Percentiles rank a stretch among this genome's conserved stretches.
phyloP scores from a whole-genome alignment of 2,113 vertebrate species.

The Bubo scandiacus region DNA sequence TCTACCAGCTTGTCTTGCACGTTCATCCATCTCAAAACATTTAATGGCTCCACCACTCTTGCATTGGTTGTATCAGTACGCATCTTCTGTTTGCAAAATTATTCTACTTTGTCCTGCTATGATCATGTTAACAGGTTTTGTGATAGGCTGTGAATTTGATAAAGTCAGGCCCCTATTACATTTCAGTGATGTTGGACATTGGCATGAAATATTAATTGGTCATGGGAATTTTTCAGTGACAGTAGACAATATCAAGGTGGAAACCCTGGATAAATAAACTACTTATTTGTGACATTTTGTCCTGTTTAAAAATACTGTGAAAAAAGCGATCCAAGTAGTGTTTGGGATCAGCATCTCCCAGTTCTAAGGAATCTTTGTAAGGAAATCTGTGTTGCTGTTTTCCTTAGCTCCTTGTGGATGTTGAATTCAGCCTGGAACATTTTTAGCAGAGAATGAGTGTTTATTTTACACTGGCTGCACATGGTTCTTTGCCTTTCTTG shows the following conservation, averaged over 20 bases:
- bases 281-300: not conserved
- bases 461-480: constrained; percentile 11
- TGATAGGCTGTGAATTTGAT: not conserved
- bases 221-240: not conserved
- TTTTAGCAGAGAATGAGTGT: not conserved
- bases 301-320: not conserved
- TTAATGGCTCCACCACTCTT: not conserved
- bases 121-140: not conserved
- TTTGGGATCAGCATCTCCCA: not conserved
- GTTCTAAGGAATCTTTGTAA: not conserved
- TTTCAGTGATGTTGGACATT: not conserved
- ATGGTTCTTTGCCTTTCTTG: not conserved
- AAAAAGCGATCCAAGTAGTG: not conserved
- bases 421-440: not conserved
- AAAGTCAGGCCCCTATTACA: not conserved
- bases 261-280: not conserved
- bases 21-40: not conserved
- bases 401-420: not conserved
- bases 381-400: not conserved
- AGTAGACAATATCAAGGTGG: not conserved
- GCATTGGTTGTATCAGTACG: not conserved
- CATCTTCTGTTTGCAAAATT: not conserved
- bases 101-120: not conserved
- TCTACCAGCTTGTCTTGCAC: not conserved
- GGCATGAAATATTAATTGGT: not conserved